Evolutionary conservation across 2,888 invertebrate species (phyloP).

Genomic region (Rotaria socialis): DNA sequence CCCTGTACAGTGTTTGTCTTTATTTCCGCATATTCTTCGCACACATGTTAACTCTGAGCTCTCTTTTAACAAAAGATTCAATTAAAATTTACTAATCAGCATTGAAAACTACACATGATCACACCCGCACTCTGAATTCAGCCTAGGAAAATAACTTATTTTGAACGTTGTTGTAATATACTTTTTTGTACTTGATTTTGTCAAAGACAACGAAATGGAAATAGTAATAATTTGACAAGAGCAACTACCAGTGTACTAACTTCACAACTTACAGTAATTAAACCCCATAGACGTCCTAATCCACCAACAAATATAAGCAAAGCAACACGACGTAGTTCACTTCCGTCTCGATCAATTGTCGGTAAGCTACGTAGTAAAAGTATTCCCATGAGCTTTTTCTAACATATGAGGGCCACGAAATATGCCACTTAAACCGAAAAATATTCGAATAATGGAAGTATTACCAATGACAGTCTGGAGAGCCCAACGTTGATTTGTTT

Average conservation of each 20-base stretch:
- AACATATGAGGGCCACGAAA: not conserved
- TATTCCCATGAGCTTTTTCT: not conserved
- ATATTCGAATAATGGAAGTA: not conserved
- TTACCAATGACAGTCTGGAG: no score
- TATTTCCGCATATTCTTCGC: no score
- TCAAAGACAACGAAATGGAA: not conserved
- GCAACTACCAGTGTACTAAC: not conserved
- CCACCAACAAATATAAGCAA: not conserved
- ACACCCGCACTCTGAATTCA: no score
- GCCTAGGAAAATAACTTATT: no score
- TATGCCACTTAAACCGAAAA: not conserved
- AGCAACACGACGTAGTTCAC: not conserved
- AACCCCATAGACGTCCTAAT: conserved; percentile 15
- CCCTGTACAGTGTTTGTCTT: no score
- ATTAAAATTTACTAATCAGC: no score
- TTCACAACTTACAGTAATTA: not conserved
- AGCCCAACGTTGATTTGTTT: no score
- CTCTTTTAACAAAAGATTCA: no score
- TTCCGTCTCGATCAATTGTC: not conserved
- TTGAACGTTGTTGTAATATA: not conserved
- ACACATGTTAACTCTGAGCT: no score
- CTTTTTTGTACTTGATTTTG: not conserved
- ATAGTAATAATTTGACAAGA: not conserved
- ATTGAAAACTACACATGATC: no score
- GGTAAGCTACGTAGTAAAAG: not conserved